Conservation (phyloP, 2,113 vertebrate species). For the Ifrita kowaldi region DNA sequence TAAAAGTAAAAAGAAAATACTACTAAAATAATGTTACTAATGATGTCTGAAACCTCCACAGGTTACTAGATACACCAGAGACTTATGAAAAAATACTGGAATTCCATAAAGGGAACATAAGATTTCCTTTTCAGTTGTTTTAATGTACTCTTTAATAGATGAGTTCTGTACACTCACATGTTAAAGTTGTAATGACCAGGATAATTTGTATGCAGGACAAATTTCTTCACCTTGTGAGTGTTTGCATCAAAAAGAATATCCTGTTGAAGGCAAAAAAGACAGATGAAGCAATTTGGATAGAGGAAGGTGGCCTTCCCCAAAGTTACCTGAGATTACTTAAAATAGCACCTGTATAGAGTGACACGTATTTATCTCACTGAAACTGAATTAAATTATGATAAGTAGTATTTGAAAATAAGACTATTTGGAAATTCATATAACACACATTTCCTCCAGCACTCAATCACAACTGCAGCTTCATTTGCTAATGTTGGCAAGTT, state of each 20-base stretch:
- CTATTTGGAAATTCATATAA: not conserved
- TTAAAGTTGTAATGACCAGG: constrained; percentile 99
- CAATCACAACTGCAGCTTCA: not conserved
- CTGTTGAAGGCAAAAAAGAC: constrained; percentile 58
- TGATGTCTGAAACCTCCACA: not conserved
- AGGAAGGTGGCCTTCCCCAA: not conserved
- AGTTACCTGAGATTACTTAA: not conserved
- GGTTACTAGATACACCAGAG: not conserved
- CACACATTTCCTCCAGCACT: not conserved
- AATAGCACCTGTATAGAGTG: not conserved
- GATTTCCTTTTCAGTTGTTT: not conserved
- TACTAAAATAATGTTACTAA: not conserved
- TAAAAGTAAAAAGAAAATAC: not conserved
- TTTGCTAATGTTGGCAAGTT: not conserved
- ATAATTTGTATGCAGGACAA: constrained; percentile 97
- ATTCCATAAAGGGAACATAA: not conserved
- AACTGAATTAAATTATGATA: not conserved
- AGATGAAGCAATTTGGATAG: not conserved
- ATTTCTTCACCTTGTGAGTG: constrained; percentile 97
- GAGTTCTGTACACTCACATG: constrained; percentile 81
- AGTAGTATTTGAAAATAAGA: not conserved
- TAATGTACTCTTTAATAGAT: not conserved
- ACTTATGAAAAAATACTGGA: not conserved
- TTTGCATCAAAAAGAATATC: constrained; percentile 98
- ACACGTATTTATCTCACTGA: not conserved